Evolutionary conservation across 2,113 vertebrate genomes (phyloP), one percentile per base, ranked within the genome.

Genomic region (Paralichthys olivaceus): DNA sequence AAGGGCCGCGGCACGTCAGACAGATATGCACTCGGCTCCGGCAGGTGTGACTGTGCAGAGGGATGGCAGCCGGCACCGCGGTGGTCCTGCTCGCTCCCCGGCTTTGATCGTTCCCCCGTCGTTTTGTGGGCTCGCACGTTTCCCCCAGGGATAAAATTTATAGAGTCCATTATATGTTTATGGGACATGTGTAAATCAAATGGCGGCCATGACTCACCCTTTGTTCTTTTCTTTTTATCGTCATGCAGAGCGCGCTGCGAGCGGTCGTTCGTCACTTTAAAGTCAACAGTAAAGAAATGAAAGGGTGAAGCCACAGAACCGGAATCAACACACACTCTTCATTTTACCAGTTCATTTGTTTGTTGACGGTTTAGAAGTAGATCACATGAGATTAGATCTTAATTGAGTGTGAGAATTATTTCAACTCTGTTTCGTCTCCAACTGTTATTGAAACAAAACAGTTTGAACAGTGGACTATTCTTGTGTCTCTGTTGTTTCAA

Each of bases 141-240:
- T 78, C 76, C 69, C 58, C 34, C 29, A 40, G 74, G 49, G 78
- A 77, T 80, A 23, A 81, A 67, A 74, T 91, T 86, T 85, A 91
- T 76, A 66, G 83, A 80, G 76, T 80, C 80, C 80, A 83, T 90
- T 89, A 90, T 83, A 77, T 69, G 81, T 91, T 91, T 90, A 89
- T 66, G 72, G 79, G 87, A 84, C 81, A 69, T 4, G 79, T 81
- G 84, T 87, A 90, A 91, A 90, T 89, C 84, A 87, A 87, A 88
- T 8, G 8, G 77, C 77, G 75, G 71, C 57, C 26, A 14, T 14
- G 65, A 62, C 83, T 86, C 75, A 76, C 29, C 66, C 75, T 85
- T 89, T 90, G 80, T 87, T 89, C 73, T 81, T 63, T 58, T 47
- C 45, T 45, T 79, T 85, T 69, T 37, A 65, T 81, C 62, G 20